Evolutionary conservation across 2,888 invertebrate species (phyloP).

Genomic region (Cheilosia pagana): DNA sequence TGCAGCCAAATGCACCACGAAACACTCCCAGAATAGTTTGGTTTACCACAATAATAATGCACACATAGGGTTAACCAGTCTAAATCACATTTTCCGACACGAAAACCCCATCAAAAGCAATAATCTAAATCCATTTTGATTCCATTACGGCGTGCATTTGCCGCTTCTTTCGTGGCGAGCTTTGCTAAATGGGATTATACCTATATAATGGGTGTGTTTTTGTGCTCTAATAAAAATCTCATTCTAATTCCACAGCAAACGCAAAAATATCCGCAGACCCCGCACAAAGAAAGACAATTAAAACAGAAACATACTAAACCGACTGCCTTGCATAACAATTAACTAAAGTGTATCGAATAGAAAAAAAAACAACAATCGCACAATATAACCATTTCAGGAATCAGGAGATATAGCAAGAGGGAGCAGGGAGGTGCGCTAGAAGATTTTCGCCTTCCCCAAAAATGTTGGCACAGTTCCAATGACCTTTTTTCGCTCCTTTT

Average conservation of each 20-base stretch:
- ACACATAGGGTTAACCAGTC: conserved; percentile 7
- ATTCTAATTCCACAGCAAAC: conserved; percentile 7
- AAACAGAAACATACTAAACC: neutral
- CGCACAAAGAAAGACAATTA: conserved; percentile 33
- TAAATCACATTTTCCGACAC: conserved; percentile 39
- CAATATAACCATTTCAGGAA: conserved; percentile 31
- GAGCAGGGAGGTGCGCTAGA: neutral
- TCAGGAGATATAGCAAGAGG: neutral
- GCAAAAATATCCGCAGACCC: neutral
- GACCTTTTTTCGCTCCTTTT: conserved; percentile 42
- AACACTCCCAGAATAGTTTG: neutral
- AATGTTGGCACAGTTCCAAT: conserved; percentile 63
- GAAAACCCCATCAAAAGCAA: conserved; percentile 40
- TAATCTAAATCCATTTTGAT: conserved; percentile 39
- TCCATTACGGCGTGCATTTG: conserved; percentile 26
- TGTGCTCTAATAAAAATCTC: conserved; percentile 19
- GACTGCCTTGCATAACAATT: conserved; percentile 66
- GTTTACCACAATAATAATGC: neutral
- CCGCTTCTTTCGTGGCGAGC: conserved; percentile 24
- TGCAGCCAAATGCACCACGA: neutral
- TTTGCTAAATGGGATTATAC: neutral
- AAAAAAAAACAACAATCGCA: conserved; percentile 16
- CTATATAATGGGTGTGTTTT: neutral
- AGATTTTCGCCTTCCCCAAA: conserved; percentile 42
- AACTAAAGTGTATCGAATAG: conserved; percentile 52